These are phyloP conservation scores for Botia kubotai DNA, from an alignment of 2,797 vertebrate species.

Conservation along the genomic window DNA sequence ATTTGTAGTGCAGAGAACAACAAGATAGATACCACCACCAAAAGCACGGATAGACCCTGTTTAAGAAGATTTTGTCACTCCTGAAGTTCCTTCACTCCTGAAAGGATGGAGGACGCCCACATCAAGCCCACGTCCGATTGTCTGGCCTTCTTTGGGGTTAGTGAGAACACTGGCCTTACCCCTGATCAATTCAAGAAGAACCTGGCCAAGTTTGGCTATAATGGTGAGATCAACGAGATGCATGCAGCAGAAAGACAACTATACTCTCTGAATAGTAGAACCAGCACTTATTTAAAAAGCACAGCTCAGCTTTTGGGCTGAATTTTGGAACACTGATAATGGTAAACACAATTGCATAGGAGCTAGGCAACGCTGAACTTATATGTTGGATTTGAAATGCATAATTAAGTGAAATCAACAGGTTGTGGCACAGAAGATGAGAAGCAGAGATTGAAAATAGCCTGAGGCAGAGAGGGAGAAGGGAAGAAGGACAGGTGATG, in stretches of 20 bases:
- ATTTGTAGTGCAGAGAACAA: constrained; percentile 66
- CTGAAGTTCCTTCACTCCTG: constrained; percentile 72
- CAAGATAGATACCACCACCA: constrained; percentile 59
- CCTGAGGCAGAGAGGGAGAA: constrained; percentile 29
- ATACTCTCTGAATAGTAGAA: neutral
- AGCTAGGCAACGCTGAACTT: neutral
- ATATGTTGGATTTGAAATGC: neutral
- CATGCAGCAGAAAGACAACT: constrained; percentile 35
- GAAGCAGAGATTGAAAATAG: constrained; percentile 56
- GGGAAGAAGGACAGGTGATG: constrained; percentile 78
- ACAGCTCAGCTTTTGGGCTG: neutral
- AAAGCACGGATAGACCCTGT: constrained; percentile 69
- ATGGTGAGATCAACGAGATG: constrained; percentile 80
- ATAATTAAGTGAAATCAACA: constrained; percentile 46
- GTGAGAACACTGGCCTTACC: constrained; percentile 78
- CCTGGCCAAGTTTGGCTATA: constrained; percentile 86
- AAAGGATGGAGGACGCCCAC: constrained; percentile 87
- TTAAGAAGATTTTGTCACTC: constrained; percentile 57
- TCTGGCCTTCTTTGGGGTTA: constrained; percentile 85
- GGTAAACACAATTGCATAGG: constrained; percentile 10
- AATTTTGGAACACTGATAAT: neutral
- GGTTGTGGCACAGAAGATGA: constrained; percentile 45
- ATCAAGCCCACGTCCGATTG: constrained; percentile 80
- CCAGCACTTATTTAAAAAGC: neutral
- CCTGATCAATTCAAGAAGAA: constrained; percentile 88